These are phyloP conservation scores for Sitophilus oryzae DNA, from an alignment of 1,140 invertebrate genomes.

Conservation along the genomic window DNA sequence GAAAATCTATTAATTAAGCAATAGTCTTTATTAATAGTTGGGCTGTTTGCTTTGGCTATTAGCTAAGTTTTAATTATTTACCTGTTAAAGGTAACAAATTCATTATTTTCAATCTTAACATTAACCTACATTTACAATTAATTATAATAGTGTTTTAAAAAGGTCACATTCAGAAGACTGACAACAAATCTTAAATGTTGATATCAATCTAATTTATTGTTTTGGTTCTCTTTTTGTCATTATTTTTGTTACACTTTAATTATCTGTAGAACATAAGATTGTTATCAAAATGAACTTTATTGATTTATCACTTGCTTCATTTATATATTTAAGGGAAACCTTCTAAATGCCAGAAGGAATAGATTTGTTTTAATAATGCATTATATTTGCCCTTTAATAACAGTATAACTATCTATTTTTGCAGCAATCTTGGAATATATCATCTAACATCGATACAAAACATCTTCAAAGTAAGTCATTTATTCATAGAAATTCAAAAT, in stretches of 20 bases:
- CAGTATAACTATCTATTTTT: conserved; percentile 21
- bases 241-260: no score
- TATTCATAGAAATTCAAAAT: no score
- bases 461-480: conserved; percentile 19
- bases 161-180: no score
- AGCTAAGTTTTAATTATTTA: no score
- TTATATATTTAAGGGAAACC: neutral
- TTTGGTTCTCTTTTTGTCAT: no score
- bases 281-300: conserved; percentile 2
- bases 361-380: neutral
- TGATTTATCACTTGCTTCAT: conserved; percentile 21
- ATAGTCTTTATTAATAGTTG: no score
- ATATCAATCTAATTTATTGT: no score
- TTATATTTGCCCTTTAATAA: conserved; percentile 11
- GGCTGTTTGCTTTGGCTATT: neutral
- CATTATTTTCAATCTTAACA: neutral
- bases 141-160: neutral
- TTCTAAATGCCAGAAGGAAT: neutral
- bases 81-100: neutral
- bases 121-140: neutral
- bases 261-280: no score
- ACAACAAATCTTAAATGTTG: no score
- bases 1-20: no score
- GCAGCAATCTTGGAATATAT: conserved; percentile 14
- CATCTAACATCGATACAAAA: conserved; percentile 9